phyloP scores from a whole-genome alignment of 2,113 vertebrate species.

The Sigmodon hispidus region DNA sequence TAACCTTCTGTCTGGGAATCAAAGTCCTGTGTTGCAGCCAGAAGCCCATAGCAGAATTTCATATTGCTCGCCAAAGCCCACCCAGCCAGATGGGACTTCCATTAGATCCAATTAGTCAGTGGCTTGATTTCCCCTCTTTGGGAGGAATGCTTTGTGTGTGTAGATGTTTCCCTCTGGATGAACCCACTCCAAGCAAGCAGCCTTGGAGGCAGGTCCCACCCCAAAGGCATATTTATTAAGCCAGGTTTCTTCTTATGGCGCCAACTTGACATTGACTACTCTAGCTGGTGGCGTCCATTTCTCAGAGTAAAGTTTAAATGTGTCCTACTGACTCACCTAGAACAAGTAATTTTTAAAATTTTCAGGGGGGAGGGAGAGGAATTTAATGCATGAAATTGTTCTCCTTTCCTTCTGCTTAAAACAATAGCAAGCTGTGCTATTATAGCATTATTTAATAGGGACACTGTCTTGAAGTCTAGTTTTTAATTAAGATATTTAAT shows the following conservation, averaged over 20 bases:
- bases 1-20: constrained; percentile 30
- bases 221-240: neutral
- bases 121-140: neutral
- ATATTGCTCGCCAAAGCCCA: neutral
- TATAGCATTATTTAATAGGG: neutral
- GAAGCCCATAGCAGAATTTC: neutral
- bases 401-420: neutral
- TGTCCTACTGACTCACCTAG: neutral
- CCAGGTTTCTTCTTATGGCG: neutral
- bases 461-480: neutral
- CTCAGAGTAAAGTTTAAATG: neutral
- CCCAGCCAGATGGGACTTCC: neutral
- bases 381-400: neutral
- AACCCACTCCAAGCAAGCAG: neutral
- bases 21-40: neutral
- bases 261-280: neutral
- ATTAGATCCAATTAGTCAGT: neutral
- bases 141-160: neutral
- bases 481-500: neutral
- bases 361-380: too few species aligned
- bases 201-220: neutral
- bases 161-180: neutral
- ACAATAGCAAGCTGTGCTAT: neutral
- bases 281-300: neutral
- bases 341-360: neutral